phyloP scores from a whole-genome alignment of 2,888 invertebrate genomes.

The Bombyx huttoni region DNA sequence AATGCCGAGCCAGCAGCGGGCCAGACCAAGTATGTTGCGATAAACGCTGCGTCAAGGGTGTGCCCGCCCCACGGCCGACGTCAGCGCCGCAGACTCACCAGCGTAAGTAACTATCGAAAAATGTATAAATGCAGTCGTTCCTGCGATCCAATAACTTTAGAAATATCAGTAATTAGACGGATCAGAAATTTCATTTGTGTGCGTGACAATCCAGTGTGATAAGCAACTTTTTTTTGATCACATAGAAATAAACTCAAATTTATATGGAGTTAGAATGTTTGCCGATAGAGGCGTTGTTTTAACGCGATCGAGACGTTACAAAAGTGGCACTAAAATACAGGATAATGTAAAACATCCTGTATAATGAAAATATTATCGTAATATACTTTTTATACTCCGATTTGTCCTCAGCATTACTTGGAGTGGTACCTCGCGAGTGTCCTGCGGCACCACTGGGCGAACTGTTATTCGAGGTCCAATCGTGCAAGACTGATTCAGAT shows the following conservation, averaged over 20 bases:
- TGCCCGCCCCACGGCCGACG: constrained; percentile 71
- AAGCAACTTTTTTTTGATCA: too few relatives aligned
- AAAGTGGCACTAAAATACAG: too few relatives aligned
- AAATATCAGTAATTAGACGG: too few relatives aligned
- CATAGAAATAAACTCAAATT: too few relatives aligned
- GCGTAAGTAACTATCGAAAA: constrained; percentile 50
- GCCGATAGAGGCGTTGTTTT: too few relatives aligned
- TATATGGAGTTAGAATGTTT: too few relatives aligned
- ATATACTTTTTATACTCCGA: not conserved
- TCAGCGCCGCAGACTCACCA: constrained; percentile 46
- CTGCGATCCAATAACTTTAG: too few relatives aligned
- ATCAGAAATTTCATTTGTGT: too few relatives aligned
- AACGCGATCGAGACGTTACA: too few relatives aligned
- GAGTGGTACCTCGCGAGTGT: constrained; percentile 75
- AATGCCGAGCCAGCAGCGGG: constrained; percentile 47
- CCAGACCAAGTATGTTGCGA: constrained; percentile 63
- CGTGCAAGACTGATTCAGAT: constrained; percentile 77
- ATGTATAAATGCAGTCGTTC: too few relatives aligned
- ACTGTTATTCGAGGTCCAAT: constrained; percentile 78
- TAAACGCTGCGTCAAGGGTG: constrained; percentile 73
- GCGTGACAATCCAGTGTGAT: too few relatives aligned
- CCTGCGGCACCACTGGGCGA: constrained; percentile 79
- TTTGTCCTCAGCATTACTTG: not conserved
- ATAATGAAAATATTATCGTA: not conserved
- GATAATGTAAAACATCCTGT: too few relatives aligned